phyloP scores from a whole-genome alignment of 2,797 vertebrate genomes.

The Picus viridis region DNA sequence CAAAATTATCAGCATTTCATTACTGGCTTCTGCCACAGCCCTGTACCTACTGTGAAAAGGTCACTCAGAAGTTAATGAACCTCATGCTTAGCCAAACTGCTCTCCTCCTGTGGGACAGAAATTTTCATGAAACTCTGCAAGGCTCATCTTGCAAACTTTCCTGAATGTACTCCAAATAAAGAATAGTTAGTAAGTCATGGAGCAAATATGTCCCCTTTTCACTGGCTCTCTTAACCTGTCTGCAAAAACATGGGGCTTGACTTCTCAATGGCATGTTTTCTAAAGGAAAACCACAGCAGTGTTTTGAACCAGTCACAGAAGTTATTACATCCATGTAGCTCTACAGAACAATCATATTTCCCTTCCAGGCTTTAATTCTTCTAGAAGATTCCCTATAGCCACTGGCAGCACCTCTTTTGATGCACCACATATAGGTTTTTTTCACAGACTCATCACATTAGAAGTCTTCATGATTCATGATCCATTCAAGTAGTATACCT shows the following conservation, averaged over 20 bases:
- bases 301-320: not conserved
- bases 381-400: not conserved
- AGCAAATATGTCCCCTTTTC: not conserved
- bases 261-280: not conserved
- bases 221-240: not conserved
- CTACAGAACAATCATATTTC: not conserved
- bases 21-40: constrained; percentile 48
- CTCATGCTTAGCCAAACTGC: constrained; percentile 49
- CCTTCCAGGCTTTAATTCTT: not conserved
- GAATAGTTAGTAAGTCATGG: not conserved
- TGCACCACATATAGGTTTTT: not conserved
- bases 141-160: constrained; percentile 49
- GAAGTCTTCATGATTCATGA: not conserved
- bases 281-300: not conserved
- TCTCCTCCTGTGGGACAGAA: constrained; percentile 41
- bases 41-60: constrained; percentile 56
- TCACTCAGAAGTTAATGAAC: constrained; percentile 68
- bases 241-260: not conserved
- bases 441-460: not conserved
- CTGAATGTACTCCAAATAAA: not conserved
- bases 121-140: constrained; percentile 44
- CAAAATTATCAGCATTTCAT: constrained; percentile 60
- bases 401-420: not conserved
- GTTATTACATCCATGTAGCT: not conserved
- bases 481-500: not conserved